Evolutionary conservation across 2,888 invertebrate species (phyloP), one percentile per base, ranked within the genome.

Genomic region (Drosophila mulleri): DNA sequence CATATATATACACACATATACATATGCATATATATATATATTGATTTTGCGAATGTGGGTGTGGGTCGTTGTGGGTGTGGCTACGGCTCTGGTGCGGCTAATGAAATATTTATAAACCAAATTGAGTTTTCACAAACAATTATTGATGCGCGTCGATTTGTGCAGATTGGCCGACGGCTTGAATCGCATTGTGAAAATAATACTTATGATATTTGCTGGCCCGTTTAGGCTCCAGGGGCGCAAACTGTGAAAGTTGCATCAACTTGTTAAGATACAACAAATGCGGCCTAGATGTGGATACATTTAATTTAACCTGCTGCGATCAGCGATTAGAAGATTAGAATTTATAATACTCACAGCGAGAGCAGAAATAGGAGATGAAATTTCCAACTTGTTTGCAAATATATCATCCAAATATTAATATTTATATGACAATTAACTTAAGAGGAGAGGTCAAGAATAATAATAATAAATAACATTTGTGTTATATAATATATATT

Each of bases 41-140:
- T 48, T 18, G 42, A 9, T 54, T 53, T 66, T 63, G 48, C 66
- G 58, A 54, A 53, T 69, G 69, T 75, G 75, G 50, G 59, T 75
- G 72, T 69, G 59, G 60, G 50, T 26, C 39, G 57, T 26, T 52
- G 65, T 58, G 72, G 72, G 73, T 67, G 73, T 82, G 80, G 72
- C 64, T 64, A 39, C 50, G 71, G 67, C 60, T 80, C 67, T 67
- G 67, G 16, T 4, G 23, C 77, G 84, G 79, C 79, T 83, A 83
- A 83, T 83, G 84, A 84, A 83, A 83, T 83, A 87, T 87, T 87
- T 83, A 83, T 83, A 86, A 84, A 59, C 87, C 71, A 87, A 83
- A 83, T 83, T 83, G 88, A 83, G 83, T 85, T 83, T 83, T 83
- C 83, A 88, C 70, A 85, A 85, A 71, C 80, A 72, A 80, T 78